Base-by-base conservation (phyloP, 2,888 invertebrate species). In the Eumerus sabulonum region DNA sequence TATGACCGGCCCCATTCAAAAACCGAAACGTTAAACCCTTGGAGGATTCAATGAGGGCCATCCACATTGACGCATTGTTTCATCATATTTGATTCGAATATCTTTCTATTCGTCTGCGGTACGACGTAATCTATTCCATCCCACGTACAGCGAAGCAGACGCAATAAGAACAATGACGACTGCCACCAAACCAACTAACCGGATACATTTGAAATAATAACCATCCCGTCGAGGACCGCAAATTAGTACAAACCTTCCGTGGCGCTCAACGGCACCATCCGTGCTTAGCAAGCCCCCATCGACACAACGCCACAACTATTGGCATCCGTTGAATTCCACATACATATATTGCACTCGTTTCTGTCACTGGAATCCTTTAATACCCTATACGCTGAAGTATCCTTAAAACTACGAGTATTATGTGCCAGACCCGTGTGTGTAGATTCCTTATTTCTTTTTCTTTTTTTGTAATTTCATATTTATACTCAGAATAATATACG, bases 351-450 rank as follows among this genome's bases (percentile, higher is more conserved):
- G 40, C 67, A 36, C 50, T 62, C 72, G 76, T 72, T 44, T 45
- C 44, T 60, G 54, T 40, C 70, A 47, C 74, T 74, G 68, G 54
- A 70, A 79, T 79, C 79, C 74, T 68, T 79, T 68, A 79, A 79
- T 79, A 74, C 74, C 72, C 72, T 67, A 77, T 77, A 40, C 60
- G 57, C 76, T 73, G 56, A 67, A 67, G 70, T 76, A 62, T 73
- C 73, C 63, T 63, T 73, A 68, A 62, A 70, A 79, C 74, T 74
- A 64, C 67, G 68, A 48, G 53, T 63, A 64, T 64, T 42, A 27
- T 27, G 27, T 7, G 56, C 57, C 45, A 38, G 44, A 42, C 11
- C n/a, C 27, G 60, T 71, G 38, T 76, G 36, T 59, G 54, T 57
- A 19, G 40, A 40, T 18, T 4, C 7, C 7, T 27, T 27, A 2